Evolutionary conservation across 64 coral and sea anemone species (phyloP).

Genomic region (Montipora capricornis): DNA sequence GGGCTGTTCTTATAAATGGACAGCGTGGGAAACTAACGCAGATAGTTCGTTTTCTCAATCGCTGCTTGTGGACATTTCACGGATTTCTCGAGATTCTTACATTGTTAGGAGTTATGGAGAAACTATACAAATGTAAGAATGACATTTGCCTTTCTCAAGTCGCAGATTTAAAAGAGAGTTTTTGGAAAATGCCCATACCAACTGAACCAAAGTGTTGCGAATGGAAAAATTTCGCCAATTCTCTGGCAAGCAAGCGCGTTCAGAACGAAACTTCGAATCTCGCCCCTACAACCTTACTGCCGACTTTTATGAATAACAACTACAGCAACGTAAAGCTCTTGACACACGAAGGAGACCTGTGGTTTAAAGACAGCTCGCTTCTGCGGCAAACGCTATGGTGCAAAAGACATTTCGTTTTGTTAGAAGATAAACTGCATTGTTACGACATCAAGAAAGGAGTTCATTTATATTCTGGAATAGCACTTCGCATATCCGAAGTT

Average conservation of each 20-base stretch:
- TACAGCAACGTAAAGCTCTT: background rate
- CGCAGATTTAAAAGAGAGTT: background rate
- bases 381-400: background rate
- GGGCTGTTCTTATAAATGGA: background rate
- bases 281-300: background rate
- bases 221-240: background rate
- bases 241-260: background rate
- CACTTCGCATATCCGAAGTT: background rate
- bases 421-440: constrained; percentile 36
- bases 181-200: background rate
- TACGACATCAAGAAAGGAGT: constrained; percentile 21
- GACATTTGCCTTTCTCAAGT: background rate
- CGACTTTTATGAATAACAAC: constrained; percentile 22
- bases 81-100: background rate
- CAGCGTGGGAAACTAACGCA: background rate
- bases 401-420: constrained; percentile 17
- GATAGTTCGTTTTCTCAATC: background rate
- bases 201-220: background rate
- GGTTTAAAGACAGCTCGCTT: background rate
- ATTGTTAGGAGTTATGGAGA: constrained; percentile 1
- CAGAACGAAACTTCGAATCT: background rate
- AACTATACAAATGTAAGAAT: background rate
- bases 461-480: background rate
- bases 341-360: background rate
- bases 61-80: background rate